These are phyloP conservation scores for Phoxinus dragarum DNA, from an alignment of 2,797 vertebrate genomes.

Conservation along the genomic window DNA sequence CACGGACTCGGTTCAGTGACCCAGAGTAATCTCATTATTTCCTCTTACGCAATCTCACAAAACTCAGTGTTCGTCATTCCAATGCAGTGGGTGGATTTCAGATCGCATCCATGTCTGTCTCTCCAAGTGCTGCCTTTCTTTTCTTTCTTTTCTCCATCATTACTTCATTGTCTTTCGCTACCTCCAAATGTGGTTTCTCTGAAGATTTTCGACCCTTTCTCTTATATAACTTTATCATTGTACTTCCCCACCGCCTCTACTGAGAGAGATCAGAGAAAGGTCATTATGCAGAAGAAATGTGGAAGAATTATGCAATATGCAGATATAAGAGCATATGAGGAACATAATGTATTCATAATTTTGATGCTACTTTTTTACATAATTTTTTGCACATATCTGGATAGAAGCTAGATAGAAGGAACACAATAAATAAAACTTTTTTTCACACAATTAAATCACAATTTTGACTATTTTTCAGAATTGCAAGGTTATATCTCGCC, in stretches of 20 bases:
- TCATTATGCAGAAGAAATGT: neutral
- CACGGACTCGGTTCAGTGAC: conserved; percentile 41
- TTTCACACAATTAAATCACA: too few species aligned
- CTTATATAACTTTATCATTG: neutral
- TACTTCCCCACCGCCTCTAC: neutral
- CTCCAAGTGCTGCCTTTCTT: neutral
- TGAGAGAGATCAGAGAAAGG: neutral
- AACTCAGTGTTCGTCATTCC: conserved; percentile 37
- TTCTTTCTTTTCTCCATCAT: neutral
- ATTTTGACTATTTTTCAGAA: too few species aligned
- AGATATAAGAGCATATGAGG: neutral
- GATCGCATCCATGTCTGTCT: conserved; percentile 14
- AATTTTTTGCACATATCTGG: neutral
- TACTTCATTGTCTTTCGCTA: neutral
- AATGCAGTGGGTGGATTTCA: conserved; percentile 34
- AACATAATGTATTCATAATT: neutral
- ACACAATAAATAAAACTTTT: too few species aligned
- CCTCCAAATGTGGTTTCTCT: neutral
- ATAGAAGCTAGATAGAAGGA: too few species aligned
- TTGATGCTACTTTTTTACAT: neutral
- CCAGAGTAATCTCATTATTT: conserved; percentile 51
- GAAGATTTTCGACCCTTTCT: neutral
- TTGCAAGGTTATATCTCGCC: too few species aligned
- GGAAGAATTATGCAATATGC: conserved; percentile 19
- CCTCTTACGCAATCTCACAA: conserved; percentile 49